Base-by-base conservation (phyloP, 2,888 invertebrate species). In the Aspidiotus destructor region DNA sequence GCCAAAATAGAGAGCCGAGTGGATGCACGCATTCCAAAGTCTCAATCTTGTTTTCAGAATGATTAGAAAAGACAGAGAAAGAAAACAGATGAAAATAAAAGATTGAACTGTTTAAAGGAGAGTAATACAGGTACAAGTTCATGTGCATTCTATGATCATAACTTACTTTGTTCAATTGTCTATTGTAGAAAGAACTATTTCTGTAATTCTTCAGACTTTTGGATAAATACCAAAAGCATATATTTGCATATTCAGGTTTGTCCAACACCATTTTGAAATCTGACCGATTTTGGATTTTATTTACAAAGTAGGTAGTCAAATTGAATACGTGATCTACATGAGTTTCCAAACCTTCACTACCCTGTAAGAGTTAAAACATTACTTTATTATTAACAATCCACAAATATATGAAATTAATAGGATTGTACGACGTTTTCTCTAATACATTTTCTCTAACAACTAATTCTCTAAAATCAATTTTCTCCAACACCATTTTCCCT, bases 151-250 rank as follows among this genome's bases (percentile, higher is more conserved):
- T 44, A 10, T 44, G 9, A 44, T 10, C 8, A 44, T 44, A 44
- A 44, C 71, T 70, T 73, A 77, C 84, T 79, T 84, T 85, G 76
- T 91, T 85, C 62, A 92, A 77, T 74, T 82, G 83, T 72, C 85
- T 82, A 72, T 81, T 81, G 75, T 81, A 88, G 73, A 84, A 82
- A 40, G 80, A 77, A 55, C 82, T 81, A 69, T 81, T 76, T 73
- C 76, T 81, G 72, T 75, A 78, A 60, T 78, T 82, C 72, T 84
- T 81, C 72, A 85, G 81, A 75, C 84, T 86, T n/a, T 83, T 83
- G 0, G 97, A 96, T 13, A 94, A 78, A 76, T 94, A 97, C 95
- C 96, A 97, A 78, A 98, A 98, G 78, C 94, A 94, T 9, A 97
- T 85, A 76, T 97, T 97, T 5, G 94, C 92, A 76, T 89, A 96